Evolutionary conservation across 2,797 vertebrate genomes (phyloP).

Genomic region (Eulemur albifrons): DNA sequence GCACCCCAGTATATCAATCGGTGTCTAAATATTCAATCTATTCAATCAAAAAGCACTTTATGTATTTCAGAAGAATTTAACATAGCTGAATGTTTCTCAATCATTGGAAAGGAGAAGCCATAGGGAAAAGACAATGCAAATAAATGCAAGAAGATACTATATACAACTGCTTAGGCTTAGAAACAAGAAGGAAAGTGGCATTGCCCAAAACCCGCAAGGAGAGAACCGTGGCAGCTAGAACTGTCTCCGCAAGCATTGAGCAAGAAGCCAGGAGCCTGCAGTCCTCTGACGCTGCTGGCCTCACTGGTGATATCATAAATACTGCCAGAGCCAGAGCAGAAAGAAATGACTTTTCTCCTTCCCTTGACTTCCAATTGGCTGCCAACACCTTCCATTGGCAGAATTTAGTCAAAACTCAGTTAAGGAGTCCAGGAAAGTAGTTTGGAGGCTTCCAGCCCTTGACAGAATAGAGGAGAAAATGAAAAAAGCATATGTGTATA

Average conservation of each 20-base stretch:
- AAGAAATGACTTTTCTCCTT: not conserved
- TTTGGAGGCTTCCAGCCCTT: not conserved
- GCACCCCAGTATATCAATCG: not conserved
- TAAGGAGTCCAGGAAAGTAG: conserved; percentile 2
- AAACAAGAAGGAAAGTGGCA: not conserved
- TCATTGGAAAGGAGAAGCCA: not conserved
- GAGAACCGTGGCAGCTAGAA: not conserved
- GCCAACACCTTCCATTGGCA: not conserved
- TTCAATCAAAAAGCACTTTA: not conserved
- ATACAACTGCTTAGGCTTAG: not conserved
- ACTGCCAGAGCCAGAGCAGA: not conserved
- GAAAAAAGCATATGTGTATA: not conserved
- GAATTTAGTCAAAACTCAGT: conserved; percentile 42
- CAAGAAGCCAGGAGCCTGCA: not conserved
- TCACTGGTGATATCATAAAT: not conserved
- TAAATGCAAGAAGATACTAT: not conserved
- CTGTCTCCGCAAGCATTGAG: not conserved
- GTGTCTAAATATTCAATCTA: not conserved
- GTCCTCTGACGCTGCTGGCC: not conserved
- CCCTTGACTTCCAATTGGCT: not conserved
- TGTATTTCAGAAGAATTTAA: not conserved
- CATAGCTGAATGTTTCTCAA: not conserved
- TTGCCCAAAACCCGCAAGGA: not conserved
- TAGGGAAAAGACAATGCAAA: not conserved
- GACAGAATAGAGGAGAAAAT: not conserved